phyloP scores from a whole-genome alignment of 2,888 invertebrate species.

The Melanostoma mellinum region DNA sequence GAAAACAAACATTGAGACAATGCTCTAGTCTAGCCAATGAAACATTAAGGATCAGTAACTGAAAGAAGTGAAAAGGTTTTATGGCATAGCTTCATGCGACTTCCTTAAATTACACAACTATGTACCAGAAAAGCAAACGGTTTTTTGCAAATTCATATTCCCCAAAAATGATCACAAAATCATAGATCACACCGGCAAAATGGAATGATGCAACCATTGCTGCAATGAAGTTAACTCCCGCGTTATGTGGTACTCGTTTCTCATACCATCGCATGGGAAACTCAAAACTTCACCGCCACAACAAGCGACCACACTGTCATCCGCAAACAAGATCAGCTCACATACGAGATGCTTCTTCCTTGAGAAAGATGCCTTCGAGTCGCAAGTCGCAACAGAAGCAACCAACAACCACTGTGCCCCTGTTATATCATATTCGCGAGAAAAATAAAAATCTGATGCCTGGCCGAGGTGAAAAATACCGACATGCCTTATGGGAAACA shows the following conservation, averaged over 20 bases:
- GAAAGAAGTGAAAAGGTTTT: not conserved
- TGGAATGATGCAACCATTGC: slow-evolving; percentile 45
- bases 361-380: slow-evolving; percentile 53
- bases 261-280: slow-evolving; percentile 48
- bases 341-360: slow-evolving; percentile 60
- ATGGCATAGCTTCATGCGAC: slow-evolving; percentile 34
- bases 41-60: too few relatives aligned
- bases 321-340: slow-evolving; percentile 58
- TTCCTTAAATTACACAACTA: slow-evolving; percentile 50
- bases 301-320: slow-evolving; percentile 57
- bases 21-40: too few relatives aligned
- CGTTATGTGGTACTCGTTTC: slow-evolving; percentile 40
- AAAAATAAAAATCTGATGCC: slow-evolving; percentile 54
- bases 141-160: slow-evolving; percentile 41
- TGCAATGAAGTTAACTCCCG: slow-evolving; percentile 28
- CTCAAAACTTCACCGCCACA: slow-evolving; percentile 16
- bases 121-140: not conserved
- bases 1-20: too few relatives aligned
- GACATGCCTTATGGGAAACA: slow-evolving; percentile 54
- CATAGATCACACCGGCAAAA: slow-evolving; percentile 47
- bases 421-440: slow-evolving; percentile 72
- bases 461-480: slow-evolving; percentile 55
- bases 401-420: slow-evolving; percentile 34
- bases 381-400: slow-evolving; percentile 3
- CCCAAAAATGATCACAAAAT: slow-evolving; percentile 43